These are phyloP conservation scores for Vanacampus margaritifer DNA, from an alignment of 2,113 vertebrate species.

Conservation along the genomic window DNA sequence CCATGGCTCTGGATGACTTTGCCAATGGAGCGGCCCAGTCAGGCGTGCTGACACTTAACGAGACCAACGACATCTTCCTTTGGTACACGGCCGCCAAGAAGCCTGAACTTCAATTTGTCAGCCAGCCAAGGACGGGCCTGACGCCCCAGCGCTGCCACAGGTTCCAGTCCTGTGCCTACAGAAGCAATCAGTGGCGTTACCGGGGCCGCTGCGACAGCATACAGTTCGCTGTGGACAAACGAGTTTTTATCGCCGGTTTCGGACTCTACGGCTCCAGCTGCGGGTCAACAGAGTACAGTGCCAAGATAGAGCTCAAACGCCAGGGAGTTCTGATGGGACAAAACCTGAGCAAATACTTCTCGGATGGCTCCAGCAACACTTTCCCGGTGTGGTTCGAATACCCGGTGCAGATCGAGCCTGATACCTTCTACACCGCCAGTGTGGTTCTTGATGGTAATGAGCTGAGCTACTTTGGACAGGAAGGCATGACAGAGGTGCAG, in stretches of 20 bases:
- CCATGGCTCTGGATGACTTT: constrained; percentile 95
- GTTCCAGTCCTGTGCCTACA: constrained; percentile 95
- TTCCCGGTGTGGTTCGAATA: constrained; percentile 97
- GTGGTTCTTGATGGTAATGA: constrained; percentile 93
- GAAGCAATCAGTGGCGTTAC: constrained; percentile 98
- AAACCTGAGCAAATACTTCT: constrained; percentile 96
- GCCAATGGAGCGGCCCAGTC: constrained; percentile 95
- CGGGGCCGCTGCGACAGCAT: constrained; percentile 95
- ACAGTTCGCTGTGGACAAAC: constrained; percentile 94
- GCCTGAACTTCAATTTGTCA: constrained; percentile 88
- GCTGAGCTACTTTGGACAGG: constrained; percentile 96
- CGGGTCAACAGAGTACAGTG: constrained; percentile 92
- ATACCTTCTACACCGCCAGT: constrained; percentile 96
- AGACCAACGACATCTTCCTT: constrained; percentile 97
- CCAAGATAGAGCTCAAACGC: constrained; percentile 94
- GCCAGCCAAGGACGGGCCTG: constrained; percentile 85
- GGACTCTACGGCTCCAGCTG: constrained; percentile 96
- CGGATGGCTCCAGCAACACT: constrained; percentile 94
- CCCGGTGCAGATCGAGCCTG: constrained; percentile 93
- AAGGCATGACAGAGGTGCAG: constrained; percentile 98
- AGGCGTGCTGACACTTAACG: constrained; percentile 89
- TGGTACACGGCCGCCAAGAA: constrained; percentile 97
- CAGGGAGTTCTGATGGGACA: constrained; percentile 91
- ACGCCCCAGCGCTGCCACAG: constrained; percentile 92
- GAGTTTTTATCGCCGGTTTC: constrained; percentile 94